phyloP scores from a whole-genome alignment of 2,888 invertebrate species.

The Oscheius sp. region DNA sequence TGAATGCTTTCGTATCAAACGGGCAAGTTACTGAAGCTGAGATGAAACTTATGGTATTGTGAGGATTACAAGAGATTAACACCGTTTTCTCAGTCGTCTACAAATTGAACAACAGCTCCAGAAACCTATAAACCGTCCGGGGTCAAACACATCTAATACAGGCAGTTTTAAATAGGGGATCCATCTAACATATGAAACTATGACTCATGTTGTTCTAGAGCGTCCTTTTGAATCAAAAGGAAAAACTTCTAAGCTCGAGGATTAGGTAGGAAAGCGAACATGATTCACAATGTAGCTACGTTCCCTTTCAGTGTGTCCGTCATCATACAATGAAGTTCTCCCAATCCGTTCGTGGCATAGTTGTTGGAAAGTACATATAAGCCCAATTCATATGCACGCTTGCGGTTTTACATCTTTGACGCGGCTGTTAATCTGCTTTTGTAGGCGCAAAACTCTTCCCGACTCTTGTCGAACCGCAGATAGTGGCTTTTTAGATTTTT shows the following conservation, averaged over 20 bases:
- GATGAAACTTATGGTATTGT: too few relatives aligned
- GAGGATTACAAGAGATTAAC: too few relatives aligned
- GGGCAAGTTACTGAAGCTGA: too few relatives aligned
- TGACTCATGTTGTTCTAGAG: not conserved
- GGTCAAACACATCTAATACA: too few relatives aligned
- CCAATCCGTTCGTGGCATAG: not conserved
- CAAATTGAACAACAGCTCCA: not conserved
- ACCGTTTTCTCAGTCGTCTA: not conserved
- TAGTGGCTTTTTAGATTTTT: not conserved
- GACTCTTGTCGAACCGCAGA: not conserved
- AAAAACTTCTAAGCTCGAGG: not conserved
- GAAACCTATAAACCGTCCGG: not conserved
- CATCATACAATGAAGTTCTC: constrained; percentile 5
- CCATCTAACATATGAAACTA: too few relatives aligned
- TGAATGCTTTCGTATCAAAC: too few relatives aligned
- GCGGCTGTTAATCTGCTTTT: constrained; percentile 28
- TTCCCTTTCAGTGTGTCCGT: not conserved
- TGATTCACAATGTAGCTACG: constrained; percentile 14
- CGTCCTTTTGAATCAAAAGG: not conserved
- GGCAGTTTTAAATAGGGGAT: too few relatives aligned
- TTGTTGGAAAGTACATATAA: constrained; percentile 1
- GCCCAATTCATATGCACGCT: constrained; percentile 17
- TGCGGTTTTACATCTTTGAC: constrained; percentile 20
- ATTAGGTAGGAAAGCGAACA: not conserved
- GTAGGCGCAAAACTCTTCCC: constrained; percentile 33